phyloP scores from a whole-genome alignment of 2,113 vertebrate species.

The Agelaius phoeniceus region DNA sequence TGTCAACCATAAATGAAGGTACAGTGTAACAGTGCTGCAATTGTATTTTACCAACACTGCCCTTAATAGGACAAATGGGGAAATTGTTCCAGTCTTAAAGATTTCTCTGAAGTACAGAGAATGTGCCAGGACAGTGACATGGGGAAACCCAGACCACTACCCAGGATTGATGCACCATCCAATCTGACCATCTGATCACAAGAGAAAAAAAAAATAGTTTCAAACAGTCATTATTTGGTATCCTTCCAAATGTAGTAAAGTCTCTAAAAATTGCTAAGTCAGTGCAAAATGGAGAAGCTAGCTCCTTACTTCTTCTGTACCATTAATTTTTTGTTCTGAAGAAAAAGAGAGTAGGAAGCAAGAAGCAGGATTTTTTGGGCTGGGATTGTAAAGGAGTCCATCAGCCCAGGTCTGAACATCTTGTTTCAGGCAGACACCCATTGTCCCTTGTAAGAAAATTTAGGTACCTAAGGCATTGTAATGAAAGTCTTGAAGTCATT shows the following conservation, averaged over 20 bases:
- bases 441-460: background rate
- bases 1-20: background rate
- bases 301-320: background rate
- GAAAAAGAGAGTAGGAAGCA: background rate
- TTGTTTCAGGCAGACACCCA: background rate
- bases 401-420: background rate
- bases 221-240: background rate
- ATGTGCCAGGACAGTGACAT: background rate
- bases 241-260: background rate
- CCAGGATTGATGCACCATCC: fast-evolving
- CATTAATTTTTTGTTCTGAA: background rate
- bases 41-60: background rate
- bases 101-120: background rate
- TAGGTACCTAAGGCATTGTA: background rate
- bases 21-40: background rate
- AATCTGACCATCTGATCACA: background rate
- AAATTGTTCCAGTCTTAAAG: background rate
- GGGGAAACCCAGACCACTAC: background rate
- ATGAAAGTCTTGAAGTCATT: background rate
- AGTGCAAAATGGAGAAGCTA: background rate
- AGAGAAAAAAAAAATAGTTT: background rate
- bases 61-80: background rate
- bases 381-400: background rate
- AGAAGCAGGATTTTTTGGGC: background rate
- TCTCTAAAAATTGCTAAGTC: background rate